phyloP scores from a whole-genome alignment of 1,140 invertebrate genomes.

The Drepana arcuata region DNA sequence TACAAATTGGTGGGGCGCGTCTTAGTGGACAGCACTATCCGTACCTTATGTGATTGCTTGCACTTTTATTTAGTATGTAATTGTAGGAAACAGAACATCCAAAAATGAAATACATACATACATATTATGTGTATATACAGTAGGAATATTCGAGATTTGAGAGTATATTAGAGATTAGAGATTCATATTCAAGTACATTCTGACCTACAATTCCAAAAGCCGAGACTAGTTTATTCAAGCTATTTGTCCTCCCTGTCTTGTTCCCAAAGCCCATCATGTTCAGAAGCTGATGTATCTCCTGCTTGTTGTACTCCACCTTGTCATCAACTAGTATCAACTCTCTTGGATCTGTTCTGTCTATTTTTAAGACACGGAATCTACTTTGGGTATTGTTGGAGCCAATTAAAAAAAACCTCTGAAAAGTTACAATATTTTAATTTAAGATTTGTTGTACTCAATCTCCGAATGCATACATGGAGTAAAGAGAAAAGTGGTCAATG shows the following conservation, averaged over 20 bases:
- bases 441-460: not conserved
- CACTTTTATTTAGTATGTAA: too few species aligned
- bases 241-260: slow-evolving; percentile 73
- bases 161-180: too few species aligned
- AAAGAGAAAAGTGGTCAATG: too few species aligned
- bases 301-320: slow-evolving; percentile 90
- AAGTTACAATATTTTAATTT: slow-evolving; percentile 15
- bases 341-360: slow-evolving; percentile 89
- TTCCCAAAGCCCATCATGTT: slow-evolving; percentile 90
- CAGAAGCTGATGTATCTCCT: slow-evolving; percentile 88
- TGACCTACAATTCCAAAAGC: slow-evolving; percentile 94
- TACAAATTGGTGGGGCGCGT: too few species aligned
- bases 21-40: too few species aligned
- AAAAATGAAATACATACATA: too few species aligned
- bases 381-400: slow-evolving; percentile 95
- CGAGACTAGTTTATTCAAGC: slow-evolving; percentile 84
- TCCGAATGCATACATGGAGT: too few species aligned
- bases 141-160: too few species aligned
- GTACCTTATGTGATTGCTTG: too few species aligned
- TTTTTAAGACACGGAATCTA: slow-evolving; percentile 92
- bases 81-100: too few species aligned
- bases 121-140: too few species aligned
- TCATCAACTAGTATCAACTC: slow-evolving; percentile 91
- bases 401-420: slow-evolving; percentile 90
- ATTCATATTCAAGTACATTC: slow-evolving; percentile 14